Conservation (phyloP, 1,140 invertebrate genomes). For the Elymnias hypermnestra region DNA sequence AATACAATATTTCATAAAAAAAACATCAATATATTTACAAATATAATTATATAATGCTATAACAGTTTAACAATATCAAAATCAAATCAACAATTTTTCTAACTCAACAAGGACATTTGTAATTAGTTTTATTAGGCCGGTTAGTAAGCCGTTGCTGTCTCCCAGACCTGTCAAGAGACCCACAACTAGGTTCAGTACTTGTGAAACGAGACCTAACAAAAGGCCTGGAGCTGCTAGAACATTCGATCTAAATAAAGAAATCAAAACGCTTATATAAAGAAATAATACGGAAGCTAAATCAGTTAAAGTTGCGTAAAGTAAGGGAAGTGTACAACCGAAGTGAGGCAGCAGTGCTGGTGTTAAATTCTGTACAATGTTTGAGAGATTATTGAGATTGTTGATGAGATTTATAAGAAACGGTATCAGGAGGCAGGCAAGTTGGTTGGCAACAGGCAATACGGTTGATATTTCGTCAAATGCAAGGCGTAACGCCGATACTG, state of each 20-base stretch:
- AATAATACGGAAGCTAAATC: slow-evolving; percentile 62
- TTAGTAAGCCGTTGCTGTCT: slow-evolving; percentile 45
- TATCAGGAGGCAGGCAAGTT: slow-evolving; percentile 50
- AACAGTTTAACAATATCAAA: neutral
- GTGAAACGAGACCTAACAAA: slow-evolving; percentile 41
- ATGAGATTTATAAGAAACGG: slow-evolving; percentile 61
- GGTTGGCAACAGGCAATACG: slow-evolving; percentile 53
- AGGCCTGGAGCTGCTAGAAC: slow-evolving; percentile 54
- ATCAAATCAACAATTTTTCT: slow-evolving; percentile 52
- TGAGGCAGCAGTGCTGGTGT: slow-evolving; percentile 59
- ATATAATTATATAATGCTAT: too few species aligned
- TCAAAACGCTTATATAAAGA: slow-evolving; percentile 58
- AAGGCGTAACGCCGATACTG: slow-evolving; percentile 47
- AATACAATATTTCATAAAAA: too few species aligned
- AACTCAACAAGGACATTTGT: slow-evolving; percentile 52
- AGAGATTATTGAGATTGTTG: slow-evolving; percentile 60
- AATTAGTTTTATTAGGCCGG: slow-evolving; percentile 52
- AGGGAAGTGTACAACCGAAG: slow-evolving; percentile 57
- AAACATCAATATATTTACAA: too few species aligned
- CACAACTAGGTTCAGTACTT: slow-evolving; percentile 51
- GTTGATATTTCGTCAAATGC: slow-evolving; percentile 61
- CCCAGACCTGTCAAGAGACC: slow-evolving; percentile 46
- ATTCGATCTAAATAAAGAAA: slow-evolving; percentile 59
- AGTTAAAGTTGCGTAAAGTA: slow-evolving; percentile 57
- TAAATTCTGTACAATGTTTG: slow-evolving; percentile 60